Evolutionary conservation across 2,888 invertebrate species (phyloP).

Genomic region (Spialia ferax): DNA sequence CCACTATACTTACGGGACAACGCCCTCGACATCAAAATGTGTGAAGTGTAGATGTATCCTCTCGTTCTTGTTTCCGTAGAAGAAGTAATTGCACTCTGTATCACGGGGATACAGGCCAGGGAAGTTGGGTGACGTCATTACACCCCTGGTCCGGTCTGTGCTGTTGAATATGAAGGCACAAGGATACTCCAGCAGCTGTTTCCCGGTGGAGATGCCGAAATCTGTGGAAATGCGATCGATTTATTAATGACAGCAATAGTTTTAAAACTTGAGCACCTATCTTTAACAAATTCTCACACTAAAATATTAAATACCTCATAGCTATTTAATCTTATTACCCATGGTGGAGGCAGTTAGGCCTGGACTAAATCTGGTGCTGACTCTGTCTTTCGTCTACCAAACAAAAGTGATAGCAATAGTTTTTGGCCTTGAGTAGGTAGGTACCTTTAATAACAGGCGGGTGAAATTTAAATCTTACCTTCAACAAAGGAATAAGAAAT

Average conservation of each 20-base stretch:
- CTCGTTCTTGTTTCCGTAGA: slow-evolving; percentile 92
- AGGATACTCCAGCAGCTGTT: slow-evolving; percentile 91
- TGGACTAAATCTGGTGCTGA: no score
- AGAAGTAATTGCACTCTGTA: slow-evolving; percentile 97
- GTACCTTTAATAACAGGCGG: no score
- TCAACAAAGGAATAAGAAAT: slow-evolving; percentile 95
- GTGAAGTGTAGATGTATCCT: slow-evolving; percentile 94
- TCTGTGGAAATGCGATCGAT: slow-evolving; percentile 90
- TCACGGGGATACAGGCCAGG: slow-evolving; percentile 96
- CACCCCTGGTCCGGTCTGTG: slow-evolving; percentile 91
- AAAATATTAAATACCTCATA: no score
- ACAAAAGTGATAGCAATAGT: no score
- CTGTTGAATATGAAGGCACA: slow-evolving; percentile 97
- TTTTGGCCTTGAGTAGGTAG: no score
- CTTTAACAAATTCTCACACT: no score
- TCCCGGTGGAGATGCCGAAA: slow-evolving; percentile 94
- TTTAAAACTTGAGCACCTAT: no score
- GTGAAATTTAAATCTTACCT: slow-evolving; percentile 87
- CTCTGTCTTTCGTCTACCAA: no score
- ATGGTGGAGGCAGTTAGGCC: no score
- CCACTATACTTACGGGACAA: slow-evolving; percentile 92
- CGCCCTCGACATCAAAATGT: slow-evolving; percentile 98
- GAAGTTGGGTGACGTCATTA: slow-evolving; percentile 95
- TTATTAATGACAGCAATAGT: no score
- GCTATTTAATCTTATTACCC: no score